Conservation (phyloP, 2,113 vertebrate genomes). For the Calyptommatus sinebrachiatus region DNA sequence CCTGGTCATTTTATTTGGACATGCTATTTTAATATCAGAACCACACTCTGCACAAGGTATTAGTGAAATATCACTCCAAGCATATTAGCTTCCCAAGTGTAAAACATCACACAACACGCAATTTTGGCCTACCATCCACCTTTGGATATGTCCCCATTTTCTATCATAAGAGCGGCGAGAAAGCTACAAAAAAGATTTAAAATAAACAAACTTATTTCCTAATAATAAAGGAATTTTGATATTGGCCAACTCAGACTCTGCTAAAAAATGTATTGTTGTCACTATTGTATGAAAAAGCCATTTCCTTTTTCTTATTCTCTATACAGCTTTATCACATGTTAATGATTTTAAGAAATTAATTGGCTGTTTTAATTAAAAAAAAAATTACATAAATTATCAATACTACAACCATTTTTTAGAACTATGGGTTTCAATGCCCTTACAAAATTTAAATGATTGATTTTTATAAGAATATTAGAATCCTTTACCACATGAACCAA, state of each 20-base stretch:
- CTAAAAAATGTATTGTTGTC: background rate
- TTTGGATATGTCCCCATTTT: slow-evolving; percentile 97
- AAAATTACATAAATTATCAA: background rate
- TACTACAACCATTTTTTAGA: background rate
- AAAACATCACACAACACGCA: slow-evolving; percentile 63
- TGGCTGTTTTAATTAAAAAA: background rate
- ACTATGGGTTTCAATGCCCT: background rate
- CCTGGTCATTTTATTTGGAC: too few relatives aligned
- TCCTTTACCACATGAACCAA: too few relatives aligned
- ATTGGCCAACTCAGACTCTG: background rate
- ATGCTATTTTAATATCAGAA: background rate
- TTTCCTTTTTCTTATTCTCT: background rate
- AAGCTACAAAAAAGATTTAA: slow-evolving; percentile 72
- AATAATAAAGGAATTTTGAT: background rate
- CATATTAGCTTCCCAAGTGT: slow-evolving; percentile 53
- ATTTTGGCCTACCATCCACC: slow-evolving; percentile 93
- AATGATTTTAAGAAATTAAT: too few relatives aligned
- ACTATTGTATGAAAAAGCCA: background rate
- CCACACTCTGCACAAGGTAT: slow-evolving; percentile 56
- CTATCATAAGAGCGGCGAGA: slow-evolving; percentile 83
- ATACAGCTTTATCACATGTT: background rate
- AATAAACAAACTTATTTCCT: slow-evolving; percentile 45
- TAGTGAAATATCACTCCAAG: slow-evolving; percentile 66
- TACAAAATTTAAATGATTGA: background rate
- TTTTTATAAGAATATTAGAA: too few relatives aligned